A percentile compares a stretch with the other conserved stretches of the same genome.
Evolutionary conservation across 2,113 vertebrate genomes (phyloP).

Genomic region (Lipophrys pholis): DNA sequence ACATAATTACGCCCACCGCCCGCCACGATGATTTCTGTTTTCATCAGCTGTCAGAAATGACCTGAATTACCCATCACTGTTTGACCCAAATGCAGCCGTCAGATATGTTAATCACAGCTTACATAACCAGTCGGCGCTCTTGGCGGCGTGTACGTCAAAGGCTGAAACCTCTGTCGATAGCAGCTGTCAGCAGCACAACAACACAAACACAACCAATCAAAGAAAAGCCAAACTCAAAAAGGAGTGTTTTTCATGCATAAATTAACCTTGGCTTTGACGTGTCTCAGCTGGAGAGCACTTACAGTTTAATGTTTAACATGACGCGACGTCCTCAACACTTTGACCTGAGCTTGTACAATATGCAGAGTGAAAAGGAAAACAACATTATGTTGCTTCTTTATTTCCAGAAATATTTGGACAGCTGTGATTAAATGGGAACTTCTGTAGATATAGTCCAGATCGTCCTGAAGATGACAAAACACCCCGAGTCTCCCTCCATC

Average conservation of each 20-base stretch:
- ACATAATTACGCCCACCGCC: conserved; percentile 79
- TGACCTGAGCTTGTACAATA: conserved; percentile 57
- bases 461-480: conserved; percentile 38
- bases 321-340: conserved; percentile 67
- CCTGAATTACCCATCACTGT: conserved; percentile 82
- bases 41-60: conserved; percentile 86
- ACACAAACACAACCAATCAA: conserved; percentile 33
- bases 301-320: conserved; percentile 72
- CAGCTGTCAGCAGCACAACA: conserved; percentile 54
- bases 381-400: conserved; percentile 15
- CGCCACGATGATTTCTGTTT: conserved; percentile 81
- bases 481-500: neutral
- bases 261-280: conserved; percentile 72
- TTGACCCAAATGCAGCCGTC: conserved; percentile 83
- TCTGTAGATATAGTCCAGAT: conserved; percentile 49
- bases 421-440: conserved; percentile 59
- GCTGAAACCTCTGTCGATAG: conserved; percentile 59
- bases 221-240: conserved; percentile 37
- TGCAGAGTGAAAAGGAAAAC: conserved; percentile 42
- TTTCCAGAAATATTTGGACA: conserved; percentile 45
- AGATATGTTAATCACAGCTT: conserved; percentile 83
- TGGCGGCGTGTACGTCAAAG: conserved; percentile 34
- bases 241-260: conserved; percentile 62
- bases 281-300: conserved; percentile 49
- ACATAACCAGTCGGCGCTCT: conserved; percentile 73